Base-by-base conservation (phyloP, 2,888 invertebrate species). In the Perizoma affinitatum region DNA sequence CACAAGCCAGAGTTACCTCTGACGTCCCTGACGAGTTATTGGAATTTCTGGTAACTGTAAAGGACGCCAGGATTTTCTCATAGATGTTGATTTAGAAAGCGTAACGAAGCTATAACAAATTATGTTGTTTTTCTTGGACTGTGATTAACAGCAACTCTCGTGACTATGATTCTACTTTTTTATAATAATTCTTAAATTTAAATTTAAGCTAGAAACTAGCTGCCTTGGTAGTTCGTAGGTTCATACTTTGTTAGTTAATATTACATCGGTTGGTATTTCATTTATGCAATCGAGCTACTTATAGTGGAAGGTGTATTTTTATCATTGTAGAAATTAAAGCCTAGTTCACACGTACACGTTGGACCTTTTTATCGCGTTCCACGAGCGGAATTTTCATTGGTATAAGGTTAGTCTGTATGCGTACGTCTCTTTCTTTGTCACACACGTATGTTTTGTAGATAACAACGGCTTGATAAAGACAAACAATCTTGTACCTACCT, bases 401-500 rank as follows among this genome's bases (percentile, higher is more conserved):
- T 57, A 6, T 48, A 6, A 10, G 38, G 36, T 9, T 10, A 4
- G 43, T 46, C 46, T 50, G 48, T 44, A 22, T 63, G 55, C 38
- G 5, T 48, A 61, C 52, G 43, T 65, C 54, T 60, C 46, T 65
- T 65, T 65, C 59, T 69, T 68, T 61, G 63, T 64, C 63, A 63
- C 57, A 58, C 44, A 53, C 63, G 50, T 56, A 54, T 53, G 61
- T 65, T 63, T 70, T 66, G 67, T 65, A 70, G 75, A 73, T 74
- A 72, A 72, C 65, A 58, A 63, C 60, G 62, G 49, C 51, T 67
- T 53, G 69, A 68, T 73, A 71, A 68, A 67, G 59, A 58, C 50
- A n/a, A 49, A 42, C 36, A 38, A 50, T 33, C 54, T 38, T 22
- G 44, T 11, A 4, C n/a, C n/a, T 38, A 53, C 63, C 57, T 65